These are phyloP conservation scores for Osedax frankpressi DNA, from an alignment of 2,888 invertebrate species.

Conservation along the genomic window DNA sequence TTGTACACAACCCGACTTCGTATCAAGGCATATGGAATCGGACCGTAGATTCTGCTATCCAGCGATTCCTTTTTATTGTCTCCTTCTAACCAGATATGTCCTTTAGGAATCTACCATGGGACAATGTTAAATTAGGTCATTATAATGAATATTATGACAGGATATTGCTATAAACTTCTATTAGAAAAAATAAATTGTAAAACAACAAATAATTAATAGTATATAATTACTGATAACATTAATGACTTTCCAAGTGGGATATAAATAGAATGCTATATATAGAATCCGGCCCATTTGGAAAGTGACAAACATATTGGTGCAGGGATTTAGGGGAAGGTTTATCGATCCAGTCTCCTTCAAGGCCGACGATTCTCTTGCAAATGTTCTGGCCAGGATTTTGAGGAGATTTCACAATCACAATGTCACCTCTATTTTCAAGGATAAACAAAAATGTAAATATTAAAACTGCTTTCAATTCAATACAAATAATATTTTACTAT, in stretches of 20 bases:
- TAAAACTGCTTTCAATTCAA: no score
- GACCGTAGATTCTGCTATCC: conserved; percentile 74
- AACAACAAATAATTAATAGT: no score
- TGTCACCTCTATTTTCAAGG: conserved; percentile 72
- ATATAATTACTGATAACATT: no score
- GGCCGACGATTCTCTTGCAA: conserved; percentile 63
- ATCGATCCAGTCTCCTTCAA: conserved; percentile 33
- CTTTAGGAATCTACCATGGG: conserved; percentile 54
- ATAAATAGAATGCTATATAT: no score
- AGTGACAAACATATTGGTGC: conserved; percentile 24
- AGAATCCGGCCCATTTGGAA: no score
- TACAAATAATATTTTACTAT: no score
- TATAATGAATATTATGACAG: no score
- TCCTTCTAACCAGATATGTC: conserved; percentile 82
- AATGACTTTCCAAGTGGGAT: no score
- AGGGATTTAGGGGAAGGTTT: conserved; percentile 15
- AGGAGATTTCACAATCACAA: conserved; percentile 70
- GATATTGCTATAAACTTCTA: no score
- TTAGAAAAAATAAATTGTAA: no score
- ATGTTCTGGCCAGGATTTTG: conserved; percentile 66
- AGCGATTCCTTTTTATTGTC: conserved; percentile 72
- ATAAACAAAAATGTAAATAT: no score
- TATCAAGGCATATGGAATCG: conserved; percentile 72
- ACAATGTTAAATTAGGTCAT: no score
- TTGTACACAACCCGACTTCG: conserved; percentile 67